phyloP scores from a whole-genome alignment of 2,797 vertebrate species.

The Acrossocheilus wenchowensis region DNA sequence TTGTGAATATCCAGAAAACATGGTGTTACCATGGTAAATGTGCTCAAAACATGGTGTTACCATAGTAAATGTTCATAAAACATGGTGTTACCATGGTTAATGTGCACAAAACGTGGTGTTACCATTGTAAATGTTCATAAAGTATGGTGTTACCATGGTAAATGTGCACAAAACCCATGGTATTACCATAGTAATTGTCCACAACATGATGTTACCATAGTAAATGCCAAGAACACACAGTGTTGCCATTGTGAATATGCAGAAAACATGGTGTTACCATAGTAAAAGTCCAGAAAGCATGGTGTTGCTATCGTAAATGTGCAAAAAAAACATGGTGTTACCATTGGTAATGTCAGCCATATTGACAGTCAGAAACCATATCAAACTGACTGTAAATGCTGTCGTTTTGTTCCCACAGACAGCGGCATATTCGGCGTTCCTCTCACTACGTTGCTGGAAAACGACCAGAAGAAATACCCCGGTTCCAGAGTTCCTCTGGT shows the following conservation, averaged over 20 bases:
- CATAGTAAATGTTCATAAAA: accelerated
- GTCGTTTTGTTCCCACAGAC: constrained; percentile 73
- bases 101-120: neutral
- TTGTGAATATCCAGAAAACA: too few species aligned
- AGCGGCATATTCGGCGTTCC: constrained; percentile 89
- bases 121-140: neutral
- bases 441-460: constrained; percentile 84
- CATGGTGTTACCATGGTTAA: neutral
- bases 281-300: neutral
- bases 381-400: neutral
- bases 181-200: neutral
- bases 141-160: neutral
- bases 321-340: neutral
- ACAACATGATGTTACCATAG: neutral
- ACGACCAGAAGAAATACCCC: constrained; percentile 88
- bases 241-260: neutral
- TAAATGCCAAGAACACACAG: too few species aligned
- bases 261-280: neutral
- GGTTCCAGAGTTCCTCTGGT: constrained; percentile 90
- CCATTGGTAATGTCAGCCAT: neutral
- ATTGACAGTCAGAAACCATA: neutral
- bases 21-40: neutral
- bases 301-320: neutral
- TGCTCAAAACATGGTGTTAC: accelerated
- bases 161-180: neutral